phyloP scores from a whole-genome alignment of 2,113 vertebrate species.

The Micronycteris hirsuta region DNA sequence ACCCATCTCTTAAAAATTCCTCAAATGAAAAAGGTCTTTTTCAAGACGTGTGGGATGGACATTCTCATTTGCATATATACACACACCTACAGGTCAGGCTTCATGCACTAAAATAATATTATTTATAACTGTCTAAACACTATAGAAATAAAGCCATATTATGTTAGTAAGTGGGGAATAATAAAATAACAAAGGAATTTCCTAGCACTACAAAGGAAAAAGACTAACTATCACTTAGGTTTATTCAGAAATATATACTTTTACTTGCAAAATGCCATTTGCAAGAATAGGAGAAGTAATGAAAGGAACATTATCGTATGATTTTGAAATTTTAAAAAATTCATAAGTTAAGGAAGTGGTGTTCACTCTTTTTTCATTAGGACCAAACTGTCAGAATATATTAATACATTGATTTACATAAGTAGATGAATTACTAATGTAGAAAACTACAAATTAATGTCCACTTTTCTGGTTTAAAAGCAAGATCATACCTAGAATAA shows the following conservation, averaged over 20 bases:
- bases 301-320: conserved; percentile 33
- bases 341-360: conserved; percentile 27
- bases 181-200: not conserved
- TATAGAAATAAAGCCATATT: not conserved
- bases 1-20: not conserved
- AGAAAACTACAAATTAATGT: conserved; percentile 68
- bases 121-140: not conserved
- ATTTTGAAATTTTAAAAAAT: conserved; percentile 29
- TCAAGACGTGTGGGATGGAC: not conserved
- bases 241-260: not conserved
- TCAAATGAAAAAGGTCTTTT: not conserved
- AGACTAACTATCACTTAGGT: not conserved
- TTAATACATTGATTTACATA: conserved; percentile 24
- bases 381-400: conserved; percentile 38
- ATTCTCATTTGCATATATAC: not conserved
- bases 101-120: not conserved
- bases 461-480: conserved; percentile 63
- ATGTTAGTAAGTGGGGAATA: not conserved
- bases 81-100: not conserved
- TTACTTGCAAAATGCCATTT: not conserved
- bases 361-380: conserved; percentile 52
- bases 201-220: not conserved
- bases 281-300: not conserved
- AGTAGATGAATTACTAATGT: conserved; percentile 66
- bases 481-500: conserved; percentile 66